phyloP scores from a whole-genome alignment of 2,888 invertebrate species.

The Exocentrus adspersus region DNA sequence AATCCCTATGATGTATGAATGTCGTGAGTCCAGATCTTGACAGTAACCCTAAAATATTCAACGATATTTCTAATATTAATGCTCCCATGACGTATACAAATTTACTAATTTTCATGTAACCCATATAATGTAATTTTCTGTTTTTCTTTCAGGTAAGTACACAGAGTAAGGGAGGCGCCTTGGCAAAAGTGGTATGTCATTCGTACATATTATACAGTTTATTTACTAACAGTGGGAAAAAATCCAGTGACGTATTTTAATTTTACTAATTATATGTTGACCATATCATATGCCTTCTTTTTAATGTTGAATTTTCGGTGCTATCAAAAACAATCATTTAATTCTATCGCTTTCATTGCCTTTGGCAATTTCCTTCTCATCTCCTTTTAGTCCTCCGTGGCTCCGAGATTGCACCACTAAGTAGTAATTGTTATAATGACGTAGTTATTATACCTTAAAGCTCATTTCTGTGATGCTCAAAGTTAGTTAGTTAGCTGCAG shows the following conservation, averaged over 20 bases:
- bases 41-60: background rate
- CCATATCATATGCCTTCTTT: no score
- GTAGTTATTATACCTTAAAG: background rate
- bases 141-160: slow-evolving; percentile 2
- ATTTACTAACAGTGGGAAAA: no score
- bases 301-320: no score
- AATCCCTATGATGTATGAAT: background rate
- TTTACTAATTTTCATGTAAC: background rate
- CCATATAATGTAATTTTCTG: background rate
- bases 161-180: background rate
- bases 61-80: background rate
- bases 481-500: slow-evolving; percentile 2
- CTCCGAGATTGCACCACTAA: no score
- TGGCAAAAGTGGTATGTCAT: slow-evolving; percentile 2
- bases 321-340: no score
- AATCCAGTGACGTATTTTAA: no score
- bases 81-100: background rate
- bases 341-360: no score
- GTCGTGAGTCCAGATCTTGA: background rate
- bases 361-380: no score
- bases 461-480: background rate
- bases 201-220: no score
- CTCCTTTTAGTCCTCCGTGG: no score
- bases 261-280: no score
- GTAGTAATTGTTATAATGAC: no score